Percentiles rank a stretch among this genome's conserved stretches.
phyloP scores from a whole-genome alignment of 2,797 vertebrate genomes.

The Ammospiza maritima region DNA sequence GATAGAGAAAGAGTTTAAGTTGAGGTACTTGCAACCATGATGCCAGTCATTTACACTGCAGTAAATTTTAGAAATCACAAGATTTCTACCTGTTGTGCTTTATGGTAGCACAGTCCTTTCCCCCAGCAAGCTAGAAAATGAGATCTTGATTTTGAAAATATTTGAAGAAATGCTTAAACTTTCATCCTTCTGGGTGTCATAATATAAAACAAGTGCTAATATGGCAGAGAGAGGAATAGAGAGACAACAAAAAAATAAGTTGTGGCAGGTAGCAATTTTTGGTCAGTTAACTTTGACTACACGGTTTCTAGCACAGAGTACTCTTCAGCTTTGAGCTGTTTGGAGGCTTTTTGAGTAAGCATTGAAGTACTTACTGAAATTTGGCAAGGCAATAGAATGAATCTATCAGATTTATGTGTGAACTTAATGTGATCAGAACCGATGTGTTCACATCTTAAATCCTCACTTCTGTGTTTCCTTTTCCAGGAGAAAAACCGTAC shows the following conservation, averaged over 20 bases:
- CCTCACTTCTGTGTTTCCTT: not conserved
- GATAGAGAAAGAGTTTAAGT: not conserved
- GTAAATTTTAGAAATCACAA: not conserved
- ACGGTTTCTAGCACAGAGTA: not conserved
- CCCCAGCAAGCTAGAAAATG: not conserved
- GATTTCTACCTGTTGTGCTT: not conserved
- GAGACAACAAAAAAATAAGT: not conserved
- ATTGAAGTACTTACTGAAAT: not conserved
- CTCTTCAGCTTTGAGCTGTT: not conserved
- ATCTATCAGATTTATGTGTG: not conserved
- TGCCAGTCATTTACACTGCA: not conserved
- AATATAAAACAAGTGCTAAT: not conserved
- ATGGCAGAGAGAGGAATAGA: not conserved
- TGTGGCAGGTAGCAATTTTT: not conserved
- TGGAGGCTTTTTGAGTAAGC: not conserved
- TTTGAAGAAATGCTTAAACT: not conserved
- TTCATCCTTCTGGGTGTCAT: not conserved
- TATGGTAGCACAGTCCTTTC: not conserved
- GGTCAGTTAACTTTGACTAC: not conserved
- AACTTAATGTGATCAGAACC: not conserved
- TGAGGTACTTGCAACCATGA: not conserved
- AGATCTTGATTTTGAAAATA: not conserved
- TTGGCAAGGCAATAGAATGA: not conserved
- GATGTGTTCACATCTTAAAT: not conserved
- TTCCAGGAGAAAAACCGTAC: slow-evolving; percentile 95